Evolutionary conservation across 1,140 invertebrate species (phyloP).

Genomic region (Drosophila tristis): DNA sequence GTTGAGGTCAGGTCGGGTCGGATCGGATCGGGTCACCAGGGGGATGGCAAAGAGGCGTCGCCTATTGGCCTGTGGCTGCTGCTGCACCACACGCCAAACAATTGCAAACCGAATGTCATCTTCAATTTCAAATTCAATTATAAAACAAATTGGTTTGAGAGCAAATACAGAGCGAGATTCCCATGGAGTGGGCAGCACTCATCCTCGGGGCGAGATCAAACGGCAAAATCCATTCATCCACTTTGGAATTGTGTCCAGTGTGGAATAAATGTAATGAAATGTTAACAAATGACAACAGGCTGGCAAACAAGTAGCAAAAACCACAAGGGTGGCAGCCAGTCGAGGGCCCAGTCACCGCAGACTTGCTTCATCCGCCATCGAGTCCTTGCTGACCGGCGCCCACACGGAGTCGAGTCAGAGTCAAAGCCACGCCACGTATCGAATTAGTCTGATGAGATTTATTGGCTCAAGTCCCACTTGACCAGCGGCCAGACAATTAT

Average conservation of each 20-base stretch:
- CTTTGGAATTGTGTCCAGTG: conserved; percentile 79
- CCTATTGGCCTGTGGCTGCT: conserved; percentile 68
- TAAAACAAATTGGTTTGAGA: conserved; percentile 83
- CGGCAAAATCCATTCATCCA: conserved; percentile 78
- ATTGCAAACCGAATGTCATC: conserved; percentile 82
- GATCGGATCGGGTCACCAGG: conserved; percentile 41
- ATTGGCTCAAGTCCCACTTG: conserved; percentile 82
- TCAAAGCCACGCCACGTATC: conserved; percentile 51
- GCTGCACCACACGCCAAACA: conserved; percentile 75
- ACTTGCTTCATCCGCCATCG: conserved; percentile 1
- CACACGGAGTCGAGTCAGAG: not conserved
- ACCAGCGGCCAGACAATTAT: conserved; percentile 80
- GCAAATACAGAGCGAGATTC: conserved; percentile 53
- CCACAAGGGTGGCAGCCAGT: conserved; percentile 66
- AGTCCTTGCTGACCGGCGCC: conserved; percentile 6
- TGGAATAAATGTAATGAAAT: conserved; percentile 83
- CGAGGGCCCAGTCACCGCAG: conserved; percentile 25
- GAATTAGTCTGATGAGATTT: conserved; percentile 83
- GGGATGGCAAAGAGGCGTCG: conserved; percentile 12
- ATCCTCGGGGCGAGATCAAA: conserved; percentile 69
- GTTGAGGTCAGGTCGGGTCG: conserved; percentile 58
- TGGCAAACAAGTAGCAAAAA: conserved; percentile 78
- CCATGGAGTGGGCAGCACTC: conserved; percentile 2
- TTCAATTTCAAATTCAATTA: conserved; percentile 84
- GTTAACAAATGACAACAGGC: conserved; percentile 83